Evolutionary conservation across 2,797 vertebrate species (phyloP).

Genomic region (Coranthus polyacanthus): DNA sequence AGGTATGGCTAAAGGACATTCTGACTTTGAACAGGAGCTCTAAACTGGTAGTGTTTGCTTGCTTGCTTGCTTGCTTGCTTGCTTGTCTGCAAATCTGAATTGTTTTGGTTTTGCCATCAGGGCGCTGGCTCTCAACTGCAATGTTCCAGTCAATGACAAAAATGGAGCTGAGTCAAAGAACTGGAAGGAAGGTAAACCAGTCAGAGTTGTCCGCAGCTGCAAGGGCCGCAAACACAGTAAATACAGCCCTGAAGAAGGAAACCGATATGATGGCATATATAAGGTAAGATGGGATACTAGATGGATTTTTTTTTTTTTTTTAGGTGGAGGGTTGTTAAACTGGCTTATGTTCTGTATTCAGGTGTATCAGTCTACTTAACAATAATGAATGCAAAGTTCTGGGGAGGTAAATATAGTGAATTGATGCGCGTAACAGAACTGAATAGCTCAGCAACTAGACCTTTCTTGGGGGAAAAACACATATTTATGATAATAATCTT

Average conservation of each 20-base stretch:
- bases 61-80: too few relatives aligned
- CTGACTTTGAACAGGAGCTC: background rate
- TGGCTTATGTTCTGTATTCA: background rate
- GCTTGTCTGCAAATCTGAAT: background rate
- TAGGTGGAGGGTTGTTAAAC: too few relatives aligned
- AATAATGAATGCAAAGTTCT: too few relatives aligned
- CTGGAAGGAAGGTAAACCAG: conserved; percentile 94
- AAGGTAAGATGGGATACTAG: conserved; percentile 83
- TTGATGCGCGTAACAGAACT: too few relatives aligned
- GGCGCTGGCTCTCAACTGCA: conserved; percentile 96
- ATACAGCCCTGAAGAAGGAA: conserved; percentile 93
- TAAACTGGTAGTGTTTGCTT: too few relatives aligned
- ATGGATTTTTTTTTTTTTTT: background rate
- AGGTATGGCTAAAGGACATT: conserved; percentile 78
- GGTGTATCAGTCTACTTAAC: too few relatives aligned
- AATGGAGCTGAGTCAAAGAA: conserved; percentile 92
- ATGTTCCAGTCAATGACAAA: conserved; percentile 91
- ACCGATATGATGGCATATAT: conserved; percentile 97
- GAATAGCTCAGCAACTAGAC: background rate
- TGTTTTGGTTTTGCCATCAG: conserved; percentile 72
- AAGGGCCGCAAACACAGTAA: conserved; percentile 97
- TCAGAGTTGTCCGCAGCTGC: conserved; percentile 92
- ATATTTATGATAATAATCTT: too few relatives aligned
- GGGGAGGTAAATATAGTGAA: too few relatives aligned
- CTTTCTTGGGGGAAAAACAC: background rate